A percentile compares a stretch with the other conserved stretches of the same genome.
Conservation (phyloP, 2,797 vertebrate species). For the Amniataba percoides region DNA sequence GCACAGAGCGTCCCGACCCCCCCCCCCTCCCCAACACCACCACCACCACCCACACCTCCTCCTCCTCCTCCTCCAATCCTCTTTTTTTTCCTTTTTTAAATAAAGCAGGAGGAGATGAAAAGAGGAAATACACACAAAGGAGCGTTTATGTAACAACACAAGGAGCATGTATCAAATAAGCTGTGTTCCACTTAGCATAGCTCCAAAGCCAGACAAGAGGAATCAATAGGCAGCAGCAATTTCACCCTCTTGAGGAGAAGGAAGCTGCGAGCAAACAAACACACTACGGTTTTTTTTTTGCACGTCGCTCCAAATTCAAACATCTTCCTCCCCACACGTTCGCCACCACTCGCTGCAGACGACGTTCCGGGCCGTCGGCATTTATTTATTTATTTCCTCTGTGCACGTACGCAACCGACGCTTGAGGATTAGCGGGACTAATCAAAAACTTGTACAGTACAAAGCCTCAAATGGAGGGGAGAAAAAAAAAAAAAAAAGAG, state of each 20-base stretch:
- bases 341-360: conserved; percentile 8
- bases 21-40: too few species aligned
- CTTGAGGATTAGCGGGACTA: conserved; percentile 37
- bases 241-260: conserved; percentile 63
- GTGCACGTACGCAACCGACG: background rate
- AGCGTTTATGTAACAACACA: conserved; percentile 78
- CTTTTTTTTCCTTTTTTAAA: conserved; percentile 24
- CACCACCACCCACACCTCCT: too few species aligned
- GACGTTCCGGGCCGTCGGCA: background rate
- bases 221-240: conserved; percentile 63
- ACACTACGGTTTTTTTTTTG: conserved; percentile 11
- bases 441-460: conserved; percentile 53
- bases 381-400: conserved; percentile 37
- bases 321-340: conserved; percentile 25
- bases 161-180: conserved; percentile 73
- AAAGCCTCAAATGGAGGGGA: conserved; percentile 11
- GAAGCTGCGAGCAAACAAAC: conserved; percentile 69
- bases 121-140: conserved; percentile 70
- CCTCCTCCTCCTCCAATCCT: too few species aligned
- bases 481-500: too few species aligned
- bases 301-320: conserved; percentile 43
- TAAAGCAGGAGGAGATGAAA: conserved; percentile 65
- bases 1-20: conserved; percentile 53
- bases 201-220: conserved; percentile 55
- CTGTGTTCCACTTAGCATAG: conserved; percentile 70